These are phyloP conservation scores for Lagocephalus sceleratus DNA, from an alignment of 2,797 vertebrate genomes.

Conservation along the genomic window DNA sequence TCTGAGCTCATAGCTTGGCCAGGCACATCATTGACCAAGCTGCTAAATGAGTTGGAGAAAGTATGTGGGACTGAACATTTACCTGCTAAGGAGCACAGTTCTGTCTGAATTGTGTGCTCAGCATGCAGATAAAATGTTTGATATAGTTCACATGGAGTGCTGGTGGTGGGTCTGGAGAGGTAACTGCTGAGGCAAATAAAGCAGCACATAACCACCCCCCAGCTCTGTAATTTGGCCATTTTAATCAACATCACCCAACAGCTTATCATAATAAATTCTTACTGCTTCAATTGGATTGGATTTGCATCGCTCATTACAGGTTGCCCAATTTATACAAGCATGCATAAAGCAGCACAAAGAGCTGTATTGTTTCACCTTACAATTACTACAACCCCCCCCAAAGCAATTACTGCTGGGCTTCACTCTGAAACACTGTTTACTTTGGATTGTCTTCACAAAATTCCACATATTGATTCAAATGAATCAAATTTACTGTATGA, in stretches of 20 bases:
- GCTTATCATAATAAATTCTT: background rate
- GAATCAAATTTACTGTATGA: slow-evolving; percentile 26
- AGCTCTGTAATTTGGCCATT: background rate
- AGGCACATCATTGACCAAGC: no score
- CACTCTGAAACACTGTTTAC: slow-evolving; percentile 38
- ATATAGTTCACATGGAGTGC: no score
- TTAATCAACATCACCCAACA: background rate
- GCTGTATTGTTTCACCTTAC: slow-evolving; percentile 38
- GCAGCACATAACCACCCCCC: background rate
- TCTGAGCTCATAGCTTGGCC: no score
- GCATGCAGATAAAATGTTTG: no score
- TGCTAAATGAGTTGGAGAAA: no score
- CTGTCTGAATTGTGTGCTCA: no score
- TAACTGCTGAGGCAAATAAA: background rate
- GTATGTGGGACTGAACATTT: no score
- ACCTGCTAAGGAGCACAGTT: no score
- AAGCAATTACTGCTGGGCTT: slow-evolving; percentile 31
- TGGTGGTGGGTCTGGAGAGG: background rate
- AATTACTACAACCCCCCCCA: slow-evolving; percentile 25
- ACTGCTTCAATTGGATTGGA: background rate
- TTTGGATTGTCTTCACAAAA: slow-evolving; percentile 38
- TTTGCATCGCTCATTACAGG: background rate
- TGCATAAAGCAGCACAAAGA: slow-evolving; percentile 25
- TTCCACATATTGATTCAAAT: slow-evolving; percentile 41
- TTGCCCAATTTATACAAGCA: background rate